A percentile compares a stretch with the other conserved stretches of the same genome.
phyloP scores from a whole-genome alignment of 2,797 vertebrate species.

The Catostomus latipinnis region DNA sequence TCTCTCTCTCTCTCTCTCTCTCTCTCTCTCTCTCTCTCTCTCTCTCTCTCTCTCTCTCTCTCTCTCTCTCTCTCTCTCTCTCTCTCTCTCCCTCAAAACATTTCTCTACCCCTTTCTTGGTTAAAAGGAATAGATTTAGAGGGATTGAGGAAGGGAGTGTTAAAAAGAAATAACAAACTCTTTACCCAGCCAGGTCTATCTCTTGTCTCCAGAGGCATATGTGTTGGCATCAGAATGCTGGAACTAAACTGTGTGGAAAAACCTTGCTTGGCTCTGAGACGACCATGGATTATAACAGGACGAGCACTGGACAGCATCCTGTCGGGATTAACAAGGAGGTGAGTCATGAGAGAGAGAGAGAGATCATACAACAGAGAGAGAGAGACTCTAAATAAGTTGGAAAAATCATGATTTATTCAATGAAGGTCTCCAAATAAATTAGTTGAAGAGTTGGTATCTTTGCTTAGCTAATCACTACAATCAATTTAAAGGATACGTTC shows the following conservation, averaged over 20 bases:
- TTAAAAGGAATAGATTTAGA: not conserved
- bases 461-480: not conserved
- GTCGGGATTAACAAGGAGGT: not conserved
- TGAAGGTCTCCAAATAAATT: not conserved
- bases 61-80: not conserved
- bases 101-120: too few species aligned
- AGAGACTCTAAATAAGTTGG: not conserved
- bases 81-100: not conserved
- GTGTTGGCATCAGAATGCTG: slow-evolving; percentile 20
- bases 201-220: slow-evolving; percentile 19
- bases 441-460: not conserved
- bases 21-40: not conserved
- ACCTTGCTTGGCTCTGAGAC: slow-evolving; percentile 18
- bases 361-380: not conserved
- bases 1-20: not conserved
- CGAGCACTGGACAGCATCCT: slow-evolving; percentile 2
- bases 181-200: slow-evolving; percentile 3
- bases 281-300: too few species aligned
- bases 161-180: slow-evolving; percentile 13
- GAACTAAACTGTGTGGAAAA: slow-evolving; percentile 32
- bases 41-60: not conserved
- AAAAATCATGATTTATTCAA: not conserved
- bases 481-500: not conserved
- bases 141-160: not conserved
- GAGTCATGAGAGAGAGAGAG: not conserved